Evolutionary conservation across 37 sponge, comb jelly and placozoan species (phyloP).

Genomic region (Halichondria panicea): DNA sequence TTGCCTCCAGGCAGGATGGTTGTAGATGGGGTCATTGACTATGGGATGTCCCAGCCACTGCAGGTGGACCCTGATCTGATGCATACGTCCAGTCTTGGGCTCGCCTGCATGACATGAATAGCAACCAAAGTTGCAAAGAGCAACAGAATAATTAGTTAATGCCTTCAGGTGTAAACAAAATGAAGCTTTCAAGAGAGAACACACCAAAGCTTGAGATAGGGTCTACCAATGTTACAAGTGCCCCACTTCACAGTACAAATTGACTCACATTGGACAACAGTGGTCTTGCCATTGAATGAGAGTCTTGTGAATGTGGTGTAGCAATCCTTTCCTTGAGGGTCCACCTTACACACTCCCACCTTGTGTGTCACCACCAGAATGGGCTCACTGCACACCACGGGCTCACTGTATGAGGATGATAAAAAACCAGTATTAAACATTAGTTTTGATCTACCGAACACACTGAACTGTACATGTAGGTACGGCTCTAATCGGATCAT

Average conservation of each 20-base stretch:
- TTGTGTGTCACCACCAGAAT: conserved; percentile 82
- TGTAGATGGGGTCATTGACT: conserved; percentile 91
- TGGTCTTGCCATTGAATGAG: conserved; percentile 74
- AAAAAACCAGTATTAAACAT: too few relatives aligned
- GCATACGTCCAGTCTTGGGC: conserved; percentile 92
- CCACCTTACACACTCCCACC: conserved; percentile 84
- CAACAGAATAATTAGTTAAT: too few relatives aligned
- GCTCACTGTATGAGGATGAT: conserved; percentile 29
- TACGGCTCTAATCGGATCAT: too few relatives aligned
- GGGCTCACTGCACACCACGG: conserved; percentile 81
- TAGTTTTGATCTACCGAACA: too few relatives aligned
- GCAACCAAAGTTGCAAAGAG: too few relatives aligned
- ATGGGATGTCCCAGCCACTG: conserved; percentile 92
- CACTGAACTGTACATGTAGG: too few relatives aligned
- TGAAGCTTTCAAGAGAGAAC: too few relatives aligned
- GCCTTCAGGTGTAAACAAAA: too few relatives aligned
- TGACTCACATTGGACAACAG: conserved; percentile 77
- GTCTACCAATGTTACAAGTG: too few relatives aligned
- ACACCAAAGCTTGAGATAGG: too few relatives aligned
- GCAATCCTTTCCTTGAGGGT: conserved; percentile 74
- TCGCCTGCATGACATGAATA: conserved; percentile 49
- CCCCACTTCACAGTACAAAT: neutral
- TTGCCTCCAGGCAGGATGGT: conserved; percentile 80
- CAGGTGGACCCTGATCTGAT: conserved; percentile 88
- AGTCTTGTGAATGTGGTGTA: conserved; percentile 74